Base-by-base conservation (phyloP, 2,113 vertebrate genomes). In the Gasterosteus aculeatus region DNA sequence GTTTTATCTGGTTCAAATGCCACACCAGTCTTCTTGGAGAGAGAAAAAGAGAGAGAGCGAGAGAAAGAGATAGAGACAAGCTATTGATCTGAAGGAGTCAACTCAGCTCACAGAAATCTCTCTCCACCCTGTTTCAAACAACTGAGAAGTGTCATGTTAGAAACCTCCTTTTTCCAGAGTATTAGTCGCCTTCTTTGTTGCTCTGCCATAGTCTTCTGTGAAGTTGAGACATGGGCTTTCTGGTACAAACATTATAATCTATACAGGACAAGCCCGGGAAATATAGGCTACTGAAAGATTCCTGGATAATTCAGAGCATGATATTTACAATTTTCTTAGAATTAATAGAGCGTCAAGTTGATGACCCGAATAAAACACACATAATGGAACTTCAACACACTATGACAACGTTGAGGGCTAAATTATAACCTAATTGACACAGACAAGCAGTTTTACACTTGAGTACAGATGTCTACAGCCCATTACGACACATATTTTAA, bases 1-100 rank as follows among this genome's bases (percentile, higher is more conserved):
- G 89, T 93, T 94, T 92, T 88, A 93, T 94, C 91, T 94, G 89
- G 92, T 93, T 94, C 93, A 94, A 93, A 94, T 94, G 88, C 92
- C 92, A 93, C 92, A 92, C 90, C 90, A 89, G 91, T 92, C 85
- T 90, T 94, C 92, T 93, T 78, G 16, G 82, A 33, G 39, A 33
- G 39, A 42, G 29, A 91, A 81, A 33, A 19, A 42, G 29, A 91
- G 82, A 33, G 39, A 42, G 29, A 91, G 82, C n/a, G 39, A 42
- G 29, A 91, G 82, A 42, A 35, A 39, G 31, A 47, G 64, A 91
- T 79, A 80, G 90, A 94, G 93, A 94, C 88, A 26, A 90, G 86
- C 85, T 94, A 94, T 94, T 94, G 94, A 95, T 95, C 89, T 87
- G 82, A 44, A 81, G 77, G 87, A 93, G 91, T 89, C 86, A 83